These are phyloP conservation scores for Uloborus diversus DNA, from an alignment of 1,140 invertebrate genomes.

Conservation along the genomic window DNA sequence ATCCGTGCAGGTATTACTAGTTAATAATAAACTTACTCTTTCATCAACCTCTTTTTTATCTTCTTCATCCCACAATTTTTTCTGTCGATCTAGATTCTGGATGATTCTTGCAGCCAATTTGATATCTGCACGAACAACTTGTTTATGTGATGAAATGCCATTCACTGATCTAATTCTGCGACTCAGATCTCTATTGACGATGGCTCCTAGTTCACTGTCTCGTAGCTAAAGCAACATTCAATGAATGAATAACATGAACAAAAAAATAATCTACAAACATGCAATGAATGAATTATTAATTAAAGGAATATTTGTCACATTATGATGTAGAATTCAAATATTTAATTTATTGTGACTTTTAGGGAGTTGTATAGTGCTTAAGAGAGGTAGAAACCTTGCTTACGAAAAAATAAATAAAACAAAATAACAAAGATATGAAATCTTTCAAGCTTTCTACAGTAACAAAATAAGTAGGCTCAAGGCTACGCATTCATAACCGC, in stretches of 20 bases:
- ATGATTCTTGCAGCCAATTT: conserved; percentile 94
- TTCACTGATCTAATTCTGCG: conserved; percentile 91
- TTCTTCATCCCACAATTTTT: conserved; percentile 78
- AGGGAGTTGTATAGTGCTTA: background rate
- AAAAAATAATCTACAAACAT: background rate
- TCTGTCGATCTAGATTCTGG: conserved; percentile 88
- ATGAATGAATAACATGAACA: background rate
- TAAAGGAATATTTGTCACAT: no score
- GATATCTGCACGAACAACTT: conserved; percentile 90
- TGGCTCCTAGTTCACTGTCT: conserved; percentile 92
- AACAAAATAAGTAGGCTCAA: no score
- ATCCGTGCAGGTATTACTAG: no score
- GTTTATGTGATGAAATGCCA: conserved; percentile 90
- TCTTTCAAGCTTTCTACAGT: no score
- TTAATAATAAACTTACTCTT: no score
- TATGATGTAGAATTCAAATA: background rate
- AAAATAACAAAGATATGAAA: no score
- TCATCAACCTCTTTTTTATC: conserved; percentile 59
- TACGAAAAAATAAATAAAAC: no score
- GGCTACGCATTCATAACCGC: no score
- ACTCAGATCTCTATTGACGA: conserved; percentile 92
- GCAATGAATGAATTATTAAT: background rate
- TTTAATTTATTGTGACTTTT: no score
- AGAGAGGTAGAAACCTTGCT: no score
- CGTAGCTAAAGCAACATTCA: conserved; percentile 71